Evolutionary conservation across 2,888 invertebrate genomes (phyloP).

Genomic region (Mantis religiosa): DNA sequence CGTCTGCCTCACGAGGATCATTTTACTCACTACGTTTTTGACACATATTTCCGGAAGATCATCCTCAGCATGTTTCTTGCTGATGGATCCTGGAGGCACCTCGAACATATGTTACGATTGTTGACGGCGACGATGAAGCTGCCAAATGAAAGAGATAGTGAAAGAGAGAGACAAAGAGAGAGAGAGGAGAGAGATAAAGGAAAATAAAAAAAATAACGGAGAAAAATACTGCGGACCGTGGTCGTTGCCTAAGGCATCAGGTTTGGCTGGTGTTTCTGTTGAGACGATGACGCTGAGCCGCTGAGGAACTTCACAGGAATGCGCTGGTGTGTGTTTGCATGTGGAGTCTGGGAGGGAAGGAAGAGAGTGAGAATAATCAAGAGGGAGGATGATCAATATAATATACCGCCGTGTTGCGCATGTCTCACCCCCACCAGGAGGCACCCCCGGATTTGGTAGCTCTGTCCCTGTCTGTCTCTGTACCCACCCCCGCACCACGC

Average conservation of each 20-base stretch:
- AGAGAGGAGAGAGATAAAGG: not conserved
- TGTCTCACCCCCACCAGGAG: not conserved
- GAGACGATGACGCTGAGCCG: not conserved
- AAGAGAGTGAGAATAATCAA: slow-evolving; percentile 5
- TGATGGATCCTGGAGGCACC: not conserved
- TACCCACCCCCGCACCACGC: not conserved
- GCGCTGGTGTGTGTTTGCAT: slow-evolving; percentile 1
- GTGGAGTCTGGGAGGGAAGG: not conserved
- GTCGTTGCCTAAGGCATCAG: not conserved
- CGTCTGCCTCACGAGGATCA: not conserved
- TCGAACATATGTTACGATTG: not conserved
- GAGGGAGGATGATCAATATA: slow-evolving; percentile 20
- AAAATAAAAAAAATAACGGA: not conserved
- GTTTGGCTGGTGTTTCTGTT: not conserved
- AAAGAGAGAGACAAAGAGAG: not conserved
- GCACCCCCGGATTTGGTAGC: slow-evolving; percentile 1
- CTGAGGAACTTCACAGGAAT: slow-evolving; percentile 6
- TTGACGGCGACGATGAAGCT: not conserved
- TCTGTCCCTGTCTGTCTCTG: not conserved
- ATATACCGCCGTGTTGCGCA: slow-evolving; percentile 12
- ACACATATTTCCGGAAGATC: not conserved
- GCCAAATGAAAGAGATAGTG: not conserved
- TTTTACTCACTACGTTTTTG: not conserved
- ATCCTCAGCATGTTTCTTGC: not conserved
- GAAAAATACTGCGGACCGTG: not conserved